Percentiles rank a stretch among this genome's conserved stretches.
Evolutionary conservation across 2,797 vertebrate species (phyloP).

Genomic region (Sus cebifrons): DNA sequence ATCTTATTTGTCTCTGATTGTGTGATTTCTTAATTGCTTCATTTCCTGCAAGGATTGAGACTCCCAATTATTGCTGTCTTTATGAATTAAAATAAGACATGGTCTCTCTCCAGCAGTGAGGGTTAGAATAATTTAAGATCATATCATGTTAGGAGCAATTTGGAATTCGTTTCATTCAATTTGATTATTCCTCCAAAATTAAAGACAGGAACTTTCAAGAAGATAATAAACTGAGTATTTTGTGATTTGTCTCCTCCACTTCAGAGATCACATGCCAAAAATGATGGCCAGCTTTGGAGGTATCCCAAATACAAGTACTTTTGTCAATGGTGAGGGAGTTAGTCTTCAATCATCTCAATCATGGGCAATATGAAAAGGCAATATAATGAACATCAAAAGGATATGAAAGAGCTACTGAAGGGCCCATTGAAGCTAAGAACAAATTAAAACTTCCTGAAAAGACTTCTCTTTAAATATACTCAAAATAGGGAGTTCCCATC

Average conservation of each 20-base stretch:
- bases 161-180: slow-evolving; percentile 71
- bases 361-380: neutral
- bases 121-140: slow-evolving; percentile 69
- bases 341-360: neutral
- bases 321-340: neutral
- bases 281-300: neutral
- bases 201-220: slow-evolving; percentile 69
- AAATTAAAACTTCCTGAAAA: neutral
- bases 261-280: neutral
- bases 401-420: neutral
- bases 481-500: neutral
- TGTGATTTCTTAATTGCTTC: slow-evolving; percentile 54
- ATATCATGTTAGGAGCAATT: slow-evolving; percentile 60
- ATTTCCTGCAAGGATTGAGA: neutral
- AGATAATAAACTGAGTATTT: slow-evolving; percentile 46
- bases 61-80: slow-evolving; percentile 57
- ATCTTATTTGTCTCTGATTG: neutral
- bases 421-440: neutral
- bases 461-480: neutral
- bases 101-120: slow-evolving; percentile 17
- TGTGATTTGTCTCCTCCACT: neutral
- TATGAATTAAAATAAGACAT: slow-evolving; percentile 61
- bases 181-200: slow-evolving; percentile 65
- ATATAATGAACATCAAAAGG: neutral
- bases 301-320: neutral